A percentile compares a stretch with the other conserved stretches of the same genome.
Evolutionary conservation across 2,888 invertebrate genomes (phyloP).

Genomic region (Apoda limacodes): DNA sequence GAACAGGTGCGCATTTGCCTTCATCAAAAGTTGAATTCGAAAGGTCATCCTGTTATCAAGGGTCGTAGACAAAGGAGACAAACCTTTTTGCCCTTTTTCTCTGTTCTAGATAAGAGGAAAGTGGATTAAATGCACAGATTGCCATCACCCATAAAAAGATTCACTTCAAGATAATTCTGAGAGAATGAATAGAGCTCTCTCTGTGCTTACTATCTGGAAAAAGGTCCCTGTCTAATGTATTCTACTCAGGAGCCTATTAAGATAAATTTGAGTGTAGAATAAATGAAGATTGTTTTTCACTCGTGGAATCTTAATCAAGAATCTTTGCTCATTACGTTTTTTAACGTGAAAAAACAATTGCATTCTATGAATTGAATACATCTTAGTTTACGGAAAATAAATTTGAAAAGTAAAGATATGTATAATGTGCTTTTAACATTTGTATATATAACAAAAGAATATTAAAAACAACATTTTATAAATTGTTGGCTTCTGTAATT

Average conservation of each 20-base stretch:
- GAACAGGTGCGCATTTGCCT: constrained; percentile 54
- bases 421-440: too few species aligned
- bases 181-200: constrained; percentile 26
- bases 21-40: constrained; percentile 44
- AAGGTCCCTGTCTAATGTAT: constrained; percentile 28
- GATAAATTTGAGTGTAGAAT: constrained; percentile 25
- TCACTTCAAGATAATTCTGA: constrained; percentile 36
- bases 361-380: too few species aligned
- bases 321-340: too few species aligned
- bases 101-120: constrained; percentile 53
- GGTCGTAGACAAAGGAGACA: constrained; percentile 45
- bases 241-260: constrained; percentile 35
- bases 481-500: too few species aligned
- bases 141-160: constrained; percentile 49
- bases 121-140: constrained; percentile 64
- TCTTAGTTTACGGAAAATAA: too few species aligned
- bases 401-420: too few species aligned
- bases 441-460: too few species aligned
- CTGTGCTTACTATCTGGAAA: constrained; percentile 26
- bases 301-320: too few species aligned
- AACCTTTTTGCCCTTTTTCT: constrained; percentile 43
- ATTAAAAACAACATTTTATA: too few species aligned
- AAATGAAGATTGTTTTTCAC: constrained; percentile 20
- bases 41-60: constrained; percentile 45
- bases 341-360: too few species aligned